phyloP scores from a whole-genome alignment of 2,888 invertebrate genomes.

The Dynastes grantii region DNA sequence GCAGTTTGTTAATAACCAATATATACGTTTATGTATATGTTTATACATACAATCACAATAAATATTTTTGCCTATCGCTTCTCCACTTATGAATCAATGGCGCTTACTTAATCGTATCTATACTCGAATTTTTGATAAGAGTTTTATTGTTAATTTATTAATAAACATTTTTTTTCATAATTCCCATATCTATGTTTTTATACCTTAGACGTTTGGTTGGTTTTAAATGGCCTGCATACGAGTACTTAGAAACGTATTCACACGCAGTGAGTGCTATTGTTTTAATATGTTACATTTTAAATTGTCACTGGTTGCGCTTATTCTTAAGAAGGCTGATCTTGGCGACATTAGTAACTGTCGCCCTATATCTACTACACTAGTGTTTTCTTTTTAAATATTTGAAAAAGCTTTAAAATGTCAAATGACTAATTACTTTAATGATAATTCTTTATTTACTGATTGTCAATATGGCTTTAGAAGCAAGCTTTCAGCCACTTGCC shows the following conservation, averaged over 20 bases:
- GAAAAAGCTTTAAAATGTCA: no score
- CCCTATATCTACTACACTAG: no score
- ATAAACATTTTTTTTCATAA: constrained; percentile 44
- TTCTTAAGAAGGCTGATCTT: no score
- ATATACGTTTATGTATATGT: constrained; percentile 4
- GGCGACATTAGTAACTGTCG: no score
- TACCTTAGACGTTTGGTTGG: neutral
- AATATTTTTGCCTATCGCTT: constrained; percentile 1
- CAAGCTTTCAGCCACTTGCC: no score
- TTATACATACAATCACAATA: constrained; percentile 10
- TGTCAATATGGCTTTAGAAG: no score
- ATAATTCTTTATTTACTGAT: no score
- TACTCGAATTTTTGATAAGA: constrained; percentile 36
- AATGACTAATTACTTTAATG: no score
- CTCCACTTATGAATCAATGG: constrained; percentile 23
- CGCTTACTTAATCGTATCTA: constrained; percentile 40
- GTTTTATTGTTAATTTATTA: constrained; percentile 43
- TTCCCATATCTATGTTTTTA: constrained; percentile 43
- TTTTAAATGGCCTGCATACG: neutral
- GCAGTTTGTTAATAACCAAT: neutral
- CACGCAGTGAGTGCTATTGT: neutral
- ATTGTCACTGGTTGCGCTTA: no score
- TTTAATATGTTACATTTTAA: no score
- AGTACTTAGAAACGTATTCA: constrained; percentile 25
- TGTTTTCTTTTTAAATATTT: no score